Evolutionary conservation across 2,113 vertebrate genomes (phyloP).

Genomic region (Eira barbara): DNA sequence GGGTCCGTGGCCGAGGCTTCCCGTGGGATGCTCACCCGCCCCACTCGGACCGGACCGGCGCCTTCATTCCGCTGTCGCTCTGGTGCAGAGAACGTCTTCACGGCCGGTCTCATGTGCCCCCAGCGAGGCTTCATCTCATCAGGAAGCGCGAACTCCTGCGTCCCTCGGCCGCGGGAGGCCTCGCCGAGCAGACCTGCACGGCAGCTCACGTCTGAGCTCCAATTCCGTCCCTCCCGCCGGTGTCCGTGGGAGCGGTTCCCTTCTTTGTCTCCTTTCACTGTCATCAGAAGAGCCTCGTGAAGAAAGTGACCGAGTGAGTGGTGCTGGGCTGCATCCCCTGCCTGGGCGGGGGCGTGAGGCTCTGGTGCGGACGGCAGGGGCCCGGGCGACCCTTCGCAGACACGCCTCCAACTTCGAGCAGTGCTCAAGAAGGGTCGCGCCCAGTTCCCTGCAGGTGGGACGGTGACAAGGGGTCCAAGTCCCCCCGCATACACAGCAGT

Average conservation of each 20-base stretch:
- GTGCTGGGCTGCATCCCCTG: not conserved
- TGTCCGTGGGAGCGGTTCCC: not conserved
- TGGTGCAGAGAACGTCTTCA: too few species aligned
- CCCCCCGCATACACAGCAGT: fast-evolving
- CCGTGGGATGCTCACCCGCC: too few species aligned
- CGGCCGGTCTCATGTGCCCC: not conserved
- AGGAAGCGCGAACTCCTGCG: fast-evolving
- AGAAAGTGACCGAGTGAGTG: fast-evolving
- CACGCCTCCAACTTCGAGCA: fast-evolving
- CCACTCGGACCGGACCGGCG: fast-evolving
- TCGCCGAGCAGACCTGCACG: fast-evolving
- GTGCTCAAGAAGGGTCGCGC: not conserved
- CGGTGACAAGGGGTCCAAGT: fast-evolving
- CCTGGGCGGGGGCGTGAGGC: fast-evolving
- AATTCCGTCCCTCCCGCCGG: too few species aligned
- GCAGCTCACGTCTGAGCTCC: not conserved
- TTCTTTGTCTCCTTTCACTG: not conserved
- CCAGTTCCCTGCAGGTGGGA: not conserved
- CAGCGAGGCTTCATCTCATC: not conserved
- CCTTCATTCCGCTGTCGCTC: not conserved
- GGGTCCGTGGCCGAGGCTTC: not conserved
- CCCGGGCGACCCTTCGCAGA: not conserved
- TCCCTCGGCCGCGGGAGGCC: fast-evolving
- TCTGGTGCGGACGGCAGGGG: fast-evolving
- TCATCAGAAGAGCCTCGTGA: not conserved